These are phyloP conservation scores for Gryon sp. DNA, from an alignment of 1,140 invertebrate genomes.

Conservation along the genomic window DNA sequence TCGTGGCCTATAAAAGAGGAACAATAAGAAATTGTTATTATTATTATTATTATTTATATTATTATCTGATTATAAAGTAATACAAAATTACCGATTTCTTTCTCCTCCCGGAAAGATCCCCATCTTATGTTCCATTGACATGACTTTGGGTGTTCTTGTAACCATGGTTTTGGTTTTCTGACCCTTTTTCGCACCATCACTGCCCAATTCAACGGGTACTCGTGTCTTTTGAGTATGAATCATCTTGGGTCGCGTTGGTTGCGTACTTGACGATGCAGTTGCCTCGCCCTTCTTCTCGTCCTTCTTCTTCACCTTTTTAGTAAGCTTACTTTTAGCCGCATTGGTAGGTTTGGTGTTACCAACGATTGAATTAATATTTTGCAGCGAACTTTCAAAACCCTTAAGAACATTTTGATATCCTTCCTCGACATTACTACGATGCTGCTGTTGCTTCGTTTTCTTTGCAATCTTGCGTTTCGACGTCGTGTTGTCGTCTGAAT, in stretches of 20 bases:
- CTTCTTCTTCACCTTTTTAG: constrained; percentile 72
- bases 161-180: constrained; percentile 82
- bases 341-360: constrained; percentile 73
- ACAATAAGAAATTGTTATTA: no score
- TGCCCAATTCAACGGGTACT: constrained; percentile 79
- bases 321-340: constrained; percentile 72
- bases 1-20: constrained; percentile 77
- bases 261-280: constrained; percentile 58
- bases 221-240: constrained; percentile 86
- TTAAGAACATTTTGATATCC: constrained; percentile 79
- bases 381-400: constrained; percentile 80
- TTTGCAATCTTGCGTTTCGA: constrained; percentile 71
- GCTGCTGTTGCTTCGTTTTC: constrained; percentile 76
- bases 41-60: no score
- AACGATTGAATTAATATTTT: constrained; percentile 81
- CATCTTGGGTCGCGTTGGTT: constrained; percentile 83
- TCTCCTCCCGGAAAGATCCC: constrained; percentile 76
- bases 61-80: no score
- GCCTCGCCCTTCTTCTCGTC: constrained; percentile 75
- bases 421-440: constrained; percentile 75
- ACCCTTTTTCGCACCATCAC: constrained; percentile 79
- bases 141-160: constrained; percentile 79
- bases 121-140: constrained; percentile 77
- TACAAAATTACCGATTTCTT: constrained; percentile 71
- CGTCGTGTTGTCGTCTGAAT: constrained; percentile 79